These are phyloP conservation scores for Coregonus suidteri DNA, from an alignment of 2,797 vertebrate genomes.

Conservation along the genomic window DNA sequence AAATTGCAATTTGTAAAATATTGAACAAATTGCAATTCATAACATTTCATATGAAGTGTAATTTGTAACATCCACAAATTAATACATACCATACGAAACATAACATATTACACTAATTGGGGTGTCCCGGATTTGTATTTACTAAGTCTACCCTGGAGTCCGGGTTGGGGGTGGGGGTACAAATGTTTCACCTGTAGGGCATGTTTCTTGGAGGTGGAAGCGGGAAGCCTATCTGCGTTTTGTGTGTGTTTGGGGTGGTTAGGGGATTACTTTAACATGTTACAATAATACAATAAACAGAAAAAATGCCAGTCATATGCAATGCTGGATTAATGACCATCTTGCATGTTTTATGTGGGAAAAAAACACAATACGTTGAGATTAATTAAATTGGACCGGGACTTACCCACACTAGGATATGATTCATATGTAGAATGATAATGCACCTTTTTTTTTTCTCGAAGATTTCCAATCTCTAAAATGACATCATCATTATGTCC, in stretches of 20 bases:
- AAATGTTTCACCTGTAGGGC: conserved; percentile 42
- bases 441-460: neutral
- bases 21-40: too few species aligned
- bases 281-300: neutral
- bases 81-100: too few species aligned
- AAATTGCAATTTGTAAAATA: too few species aligned
- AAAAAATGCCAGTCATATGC: neutral
- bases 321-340: neutral
- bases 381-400: neutral
- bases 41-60: too few species aligned
- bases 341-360: neutral
- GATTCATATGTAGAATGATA: neutral
- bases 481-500: conserved; percentile 22
- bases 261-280: neutral
- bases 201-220: conserved; percentile 14
- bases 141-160: too few species aligned
- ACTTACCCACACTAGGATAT: neutral
- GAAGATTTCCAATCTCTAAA: neutral
- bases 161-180: neutral
- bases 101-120: too few species aligned
- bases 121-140: too few species aligned
- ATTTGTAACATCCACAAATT: too few species aligned
- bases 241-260: neutral
- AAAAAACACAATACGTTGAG: neutral
- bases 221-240: neutral